phyloP scores from a whole-genome alignment of 2,113 vertebrate genomes.

The Aspiorhynchus laticeps region DNA sequence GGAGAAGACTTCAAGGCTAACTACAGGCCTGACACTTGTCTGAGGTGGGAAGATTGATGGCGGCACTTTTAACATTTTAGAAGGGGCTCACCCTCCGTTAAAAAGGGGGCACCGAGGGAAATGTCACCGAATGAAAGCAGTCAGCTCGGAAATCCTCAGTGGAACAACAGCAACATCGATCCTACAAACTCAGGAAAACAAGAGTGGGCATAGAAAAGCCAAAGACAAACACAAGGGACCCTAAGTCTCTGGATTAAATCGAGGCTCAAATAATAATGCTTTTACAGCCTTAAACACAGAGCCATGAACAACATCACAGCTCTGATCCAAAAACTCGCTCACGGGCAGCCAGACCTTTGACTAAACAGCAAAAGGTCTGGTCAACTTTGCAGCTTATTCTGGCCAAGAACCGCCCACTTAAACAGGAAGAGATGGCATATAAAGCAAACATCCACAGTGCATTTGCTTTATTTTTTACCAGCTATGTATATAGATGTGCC shows the following conservation, averaged over 20 bases:
- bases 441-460: neutral
- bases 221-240: constrained; percentile 53
- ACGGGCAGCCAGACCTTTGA: neutral
- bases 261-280: constrained; percentile 12
- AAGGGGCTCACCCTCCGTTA: constrained; percentile 48
- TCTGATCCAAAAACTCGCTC: neutral
- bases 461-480: neutral
- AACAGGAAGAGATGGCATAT: neutral
- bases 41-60: constrained; percentile 52
- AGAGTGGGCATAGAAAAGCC: constrained; percentile 53
- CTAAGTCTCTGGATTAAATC: neutral
- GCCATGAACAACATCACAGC: neutral
- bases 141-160: constrained; percentile 50
- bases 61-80: constrained; percentile 60
- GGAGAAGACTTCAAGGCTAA: constrained; percentile 32
- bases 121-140: constrained; percentile 59
- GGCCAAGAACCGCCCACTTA: neutral
- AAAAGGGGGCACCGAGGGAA: constrained; percentile 53
- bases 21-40: constrained; percentile 45
- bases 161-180: constrained; percentile 54
- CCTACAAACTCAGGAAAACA: constrained; percentile 50
- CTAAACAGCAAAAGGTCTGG: neutral
- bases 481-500: neutral
- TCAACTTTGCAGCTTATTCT: neutral
- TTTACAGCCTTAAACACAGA: constrained; percentile 26